These are phyloP conservation scores for Fratercula arctica DNA, from an alignment of 2,797 vertebrate genomes.

Conservation along the genomic window DNA sequence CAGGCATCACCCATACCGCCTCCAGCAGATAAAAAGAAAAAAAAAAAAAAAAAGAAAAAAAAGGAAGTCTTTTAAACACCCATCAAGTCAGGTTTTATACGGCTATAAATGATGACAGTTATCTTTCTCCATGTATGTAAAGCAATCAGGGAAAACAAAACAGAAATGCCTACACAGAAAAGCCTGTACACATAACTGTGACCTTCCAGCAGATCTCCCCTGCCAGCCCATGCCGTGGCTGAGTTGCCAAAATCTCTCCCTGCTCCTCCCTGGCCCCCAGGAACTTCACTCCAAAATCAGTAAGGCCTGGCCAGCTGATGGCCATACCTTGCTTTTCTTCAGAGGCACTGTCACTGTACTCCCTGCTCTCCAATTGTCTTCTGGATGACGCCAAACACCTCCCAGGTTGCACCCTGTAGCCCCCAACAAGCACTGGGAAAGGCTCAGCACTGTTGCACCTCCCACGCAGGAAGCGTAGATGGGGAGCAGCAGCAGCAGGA, in stretches of 20 bases:
- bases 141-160: neutral
- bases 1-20: neutral
- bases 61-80: neutral
- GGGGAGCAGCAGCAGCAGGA: neutral
- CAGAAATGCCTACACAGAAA: neutral
- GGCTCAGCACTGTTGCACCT: neutral
- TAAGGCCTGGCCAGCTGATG: too few species aligned
- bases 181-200: rapidly evolving
- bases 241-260: neutral
- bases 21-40: neutral
- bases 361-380: neutral
- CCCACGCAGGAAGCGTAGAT: neutral
- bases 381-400: neutral
- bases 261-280: neutral
- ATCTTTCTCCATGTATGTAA: neutral
- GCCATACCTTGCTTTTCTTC: neutral
- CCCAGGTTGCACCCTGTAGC: too few species aligned
- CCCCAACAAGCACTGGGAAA: neutral
- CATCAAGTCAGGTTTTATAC: neutral
- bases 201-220: neutral
- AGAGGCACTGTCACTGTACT: neutral
- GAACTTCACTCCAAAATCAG: neutral
- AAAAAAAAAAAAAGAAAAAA: too few species aligned
- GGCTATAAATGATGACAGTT: neutral
- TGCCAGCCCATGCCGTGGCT: neutral